These are phyloP conservation scores for Drosophila imparisetae DNA, from an alignment of 2,888 invertebrate species.

Conservation along the genomic window DNA sequence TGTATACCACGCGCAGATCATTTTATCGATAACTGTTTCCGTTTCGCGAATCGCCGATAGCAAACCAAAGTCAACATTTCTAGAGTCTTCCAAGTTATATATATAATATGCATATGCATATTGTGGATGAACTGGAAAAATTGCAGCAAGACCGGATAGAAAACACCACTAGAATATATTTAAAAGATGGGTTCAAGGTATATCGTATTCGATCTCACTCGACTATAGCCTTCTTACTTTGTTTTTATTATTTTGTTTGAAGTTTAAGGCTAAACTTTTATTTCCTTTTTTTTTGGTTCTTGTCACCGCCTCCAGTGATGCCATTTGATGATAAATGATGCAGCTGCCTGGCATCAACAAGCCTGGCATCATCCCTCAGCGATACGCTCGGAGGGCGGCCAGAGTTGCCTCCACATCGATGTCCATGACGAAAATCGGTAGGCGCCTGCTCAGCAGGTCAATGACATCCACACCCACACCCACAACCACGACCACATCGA, in stretches of 20 bases:
- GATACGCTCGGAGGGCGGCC: constrained; percentile 16
- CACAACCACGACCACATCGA: constrained; percentile 8
- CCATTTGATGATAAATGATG: constrained; percentile 39
- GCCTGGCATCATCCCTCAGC: constrained; percentile 17
- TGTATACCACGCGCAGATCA: background rate
- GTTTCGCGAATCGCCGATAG: background rate
- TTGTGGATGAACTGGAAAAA: background rate
- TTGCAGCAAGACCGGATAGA: background rate
- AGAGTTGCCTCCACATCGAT: constrained; percentile 1
- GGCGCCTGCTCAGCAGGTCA: constrained; percentile 8
- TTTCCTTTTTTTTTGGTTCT: too few species aligned
- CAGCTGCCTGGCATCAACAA: constrained; percentile 38
- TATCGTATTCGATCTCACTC: too few species aligned
- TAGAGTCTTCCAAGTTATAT: background rate
- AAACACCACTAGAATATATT: too few species aligned
- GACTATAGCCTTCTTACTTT: too few species aligned
- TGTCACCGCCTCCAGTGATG: constrained; percentile 28
- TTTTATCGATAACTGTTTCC: background rate
- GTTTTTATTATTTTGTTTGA: background rate
- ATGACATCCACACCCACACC: constrained; percentile 21
- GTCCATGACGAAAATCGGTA: constrained; percentile 18
- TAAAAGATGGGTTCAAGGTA: too few species aligned
- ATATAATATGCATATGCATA: background rate
- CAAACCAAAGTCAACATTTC: too few species aligned
- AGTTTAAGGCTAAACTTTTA: background rate